These are phyloP conservation scores for Tapirus terrestris DNA, from an alignment of 2,113 vertebrate species.

Conservation along the genomic window DNA sequence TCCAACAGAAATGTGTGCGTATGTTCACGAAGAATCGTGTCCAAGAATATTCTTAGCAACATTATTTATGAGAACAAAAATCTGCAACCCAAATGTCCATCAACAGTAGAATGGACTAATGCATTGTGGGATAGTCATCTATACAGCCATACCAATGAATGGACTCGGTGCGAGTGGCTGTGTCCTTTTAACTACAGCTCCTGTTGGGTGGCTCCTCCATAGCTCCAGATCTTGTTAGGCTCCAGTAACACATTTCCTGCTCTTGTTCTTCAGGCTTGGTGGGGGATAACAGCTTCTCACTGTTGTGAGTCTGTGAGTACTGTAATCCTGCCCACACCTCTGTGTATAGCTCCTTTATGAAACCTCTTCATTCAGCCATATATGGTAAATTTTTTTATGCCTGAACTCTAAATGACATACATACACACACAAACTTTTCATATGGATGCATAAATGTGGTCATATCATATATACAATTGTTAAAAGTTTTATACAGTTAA, in stretches of 20 bases:
- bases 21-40: not conserved
- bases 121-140: not conserved
- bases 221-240: not conserved
- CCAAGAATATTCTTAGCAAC: constrained; percentile 38
- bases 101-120: not conserved
- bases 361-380: not conserved
- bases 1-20: not conserved
- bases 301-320: not conserved
- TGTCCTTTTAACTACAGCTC: not conserved
- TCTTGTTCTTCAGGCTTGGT: not conserved
- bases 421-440: not conserved
- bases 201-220: not conserved
- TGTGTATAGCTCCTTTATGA: not conserved
- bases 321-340: not conserved
- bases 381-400: not conserved
- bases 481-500: not conserved
- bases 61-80: constrained; percentile 48
- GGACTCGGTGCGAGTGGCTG: not conserved
- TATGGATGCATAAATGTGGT: not conserved
- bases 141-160: not conserved
- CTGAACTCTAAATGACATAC: not conserved
- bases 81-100: not conserved
- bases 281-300: not conserved
- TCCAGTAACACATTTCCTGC: not conserved
- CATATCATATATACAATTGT: not conserved